A percentile compares a stretch with the other conserved stretches of the same genome.
These are phyloP conservation scores for Tinamus major DNA, from an alignment of 2,797 vertebrate genomes.

Conservation along the genomic window DNA sequence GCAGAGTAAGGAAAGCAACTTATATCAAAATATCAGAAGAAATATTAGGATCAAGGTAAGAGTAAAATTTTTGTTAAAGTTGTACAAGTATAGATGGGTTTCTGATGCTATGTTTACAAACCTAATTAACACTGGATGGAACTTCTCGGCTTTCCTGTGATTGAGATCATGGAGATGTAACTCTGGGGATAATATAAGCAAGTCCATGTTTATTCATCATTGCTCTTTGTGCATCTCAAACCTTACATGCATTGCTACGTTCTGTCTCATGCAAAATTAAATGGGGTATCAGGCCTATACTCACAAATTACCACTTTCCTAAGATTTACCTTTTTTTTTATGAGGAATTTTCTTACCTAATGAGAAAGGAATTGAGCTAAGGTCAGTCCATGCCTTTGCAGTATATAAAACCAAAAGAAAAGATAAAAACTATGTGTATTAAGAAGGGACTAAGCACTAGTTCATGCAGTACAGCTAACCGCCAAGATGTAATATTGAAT, in stretches of 20 bases:
- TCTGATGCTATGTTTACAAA: neutral
- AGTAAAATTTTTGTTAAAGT: neutral
- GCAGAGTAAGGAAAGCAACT: neutral
- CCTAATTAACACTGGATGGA: neutral
- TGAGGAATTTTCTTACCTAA: neutral
- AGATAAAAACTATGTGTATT: neutral
- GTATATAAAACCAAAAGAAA: neutral
- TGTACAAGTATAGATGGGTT: neutral
- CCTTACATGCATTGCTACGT: neutral
- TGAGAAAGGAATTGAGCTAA: neutral
- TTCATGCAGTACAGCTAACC: neutral
- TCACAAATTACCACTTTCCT: neutral
- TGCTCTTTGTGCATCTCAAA: neutral
- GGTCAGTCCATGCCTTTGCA: neutral
- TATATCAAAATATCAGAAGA: neutral
- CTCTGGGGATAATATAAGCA: neutral
- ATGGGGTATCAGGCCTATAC: neutral
- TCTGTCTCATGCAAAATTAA: neutral
- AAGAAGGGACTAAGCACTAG: neutral
- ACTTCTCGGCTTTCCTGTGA: neutral
- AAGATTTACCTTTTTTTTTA: neutral
- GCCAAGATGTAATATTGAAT: neutral
- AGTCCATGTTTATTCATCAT: neutral
- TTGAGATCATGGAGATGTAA: neutral
- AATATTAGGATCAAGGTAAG: neutral